These are phyloP conservation scores for Dicrurus megarhynchus DNA, from an alignment of 2,113 vertebrate genomes.

Conservation along the genomic window DNA sequence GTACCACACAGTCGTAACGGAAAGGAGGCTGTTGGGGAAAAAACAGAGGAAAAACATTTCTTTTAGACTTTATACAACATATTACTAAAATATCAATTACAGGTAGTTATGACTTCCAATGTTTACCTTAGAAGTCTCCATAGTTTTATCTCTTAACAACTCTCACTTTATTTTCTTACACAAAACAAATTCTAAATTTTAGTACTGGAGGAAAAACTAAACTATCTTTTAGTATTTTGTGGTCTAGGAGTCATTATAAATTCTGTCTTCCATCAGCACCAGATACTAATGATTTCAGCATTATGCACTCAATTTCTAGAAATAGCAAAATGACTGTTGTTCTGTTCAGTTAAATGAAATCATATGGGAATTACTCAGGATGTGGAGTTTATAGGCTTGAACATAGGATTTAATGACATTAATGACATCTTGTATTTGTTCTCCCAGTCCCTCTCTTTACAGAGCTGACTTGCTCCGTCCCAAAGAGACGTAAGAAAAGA, in stretches of 20 bases:
- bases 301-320: neutral
- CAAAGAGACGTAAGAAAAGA: neutral
- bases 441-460: neutral
- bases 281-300: neutral
- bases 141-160: neutral
- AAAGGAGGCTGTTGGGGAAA: constrained; percentile 75
- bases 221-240: neutral
- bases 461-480: neutral
- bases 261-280: neutral
- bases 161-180: neutral
- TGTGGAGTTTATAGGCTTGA: neutral
- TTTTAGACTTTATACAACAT: neutral
- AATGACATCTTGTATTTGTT: neutral
- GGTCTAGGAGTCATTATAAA: neutral
- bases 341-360: neutral
- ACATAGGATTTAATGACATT: neutral
- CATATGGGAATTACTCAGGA: neutral
- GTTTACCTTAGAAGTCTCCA: neutral
- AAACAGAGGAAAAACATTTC: neutral
- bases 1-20: constrained; percentile 87
- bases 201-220: neutral
- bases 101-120: neutral
- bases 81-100: neutral
- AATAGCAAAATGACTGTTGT: neutral
- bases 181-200: neutral